phyloP scores from a whole-genome alignment of 2,797 vertebrate genomes.

The Monodelphis domestica region DNA sequence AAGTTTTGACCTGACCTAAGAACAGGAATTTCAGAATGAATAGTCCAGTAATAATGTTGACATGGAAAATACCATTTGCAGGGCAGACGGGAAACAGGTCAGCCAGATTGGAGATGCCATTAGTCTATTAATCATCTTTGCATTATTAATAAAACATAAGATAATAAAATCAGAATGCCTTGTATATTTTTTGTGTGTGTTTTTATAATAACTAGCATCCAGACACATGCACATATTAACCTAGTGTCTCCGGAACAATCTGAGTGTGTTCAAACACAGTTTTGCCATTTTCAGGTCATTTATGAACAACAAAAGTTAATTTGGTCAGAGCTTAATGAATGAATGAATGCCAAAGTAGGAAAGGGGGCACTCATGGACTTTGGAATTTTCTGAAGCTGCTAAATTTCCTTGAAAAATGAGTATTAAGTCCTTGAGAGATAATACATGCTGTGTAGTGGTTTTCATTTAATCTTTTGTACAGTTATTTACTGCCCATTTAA shows the following conservation, averaged over 20 bases:
- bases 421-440: not conserved
- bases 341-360: not conserved
- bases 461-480: not conserved
- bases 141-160: constrained; percentile 74
- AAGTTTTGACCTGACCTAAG: constrained; percentile 58
- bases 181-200: constrained; percentile 68
- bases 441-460: not conserved
- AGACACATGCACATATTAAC: constrained; percentile 22
- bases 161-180: constrained; percentile 60
- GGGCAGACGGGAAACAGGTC: constrained; percentile 50
- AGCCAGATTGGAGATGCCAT: constrained; percentile 58
- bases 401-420: not conserved
- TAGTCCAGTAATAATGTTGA: not conserved
- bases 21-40: constrained; percentile 39
- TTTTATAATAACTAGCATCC: constrained; percentile 52
- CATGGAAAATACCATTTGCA: constrained; percentile 52
- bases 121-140: constrained; percentile 63
- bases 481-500: not conserved
- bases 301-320: not conserved
- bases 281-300: constrained; percentile 22
- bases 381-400: not conserved
- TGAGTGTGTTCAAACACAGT: constrained; percentile 8
- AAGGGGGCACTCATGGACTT: not conserved
- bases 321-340: not conserved
- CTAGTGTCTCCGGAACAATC: constrained; percentile 24